Evolutionary conservation across 2,113 vertebrate species (phyloP), one percentile per base, ranked within the genome.

Genomic region (Stercorarius parasiticus): DNA sequence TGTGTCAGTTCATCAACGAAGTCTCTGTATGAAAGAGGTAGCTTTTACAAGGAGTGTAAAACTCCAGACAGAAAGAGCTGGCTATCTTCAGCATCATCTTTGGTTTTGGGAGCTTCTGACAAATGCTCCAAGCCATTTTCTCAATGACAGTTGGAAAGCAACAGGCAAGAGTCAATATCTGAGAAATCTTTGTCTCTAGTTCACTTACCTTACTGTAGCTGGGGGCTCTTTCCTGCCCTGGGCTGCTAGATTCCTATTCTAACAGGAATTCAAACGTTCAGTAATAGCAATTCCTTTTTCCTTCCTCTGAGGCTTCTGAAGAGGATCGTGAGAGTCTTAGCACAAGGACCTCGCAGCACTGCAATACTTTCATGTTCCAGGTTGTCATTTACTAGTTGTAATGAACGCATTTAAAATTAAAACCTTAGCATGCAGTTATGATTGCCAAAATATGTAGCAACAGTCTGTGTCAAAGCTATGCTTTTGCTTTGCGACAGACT

Each of bases 391-490:
- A 26, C 40, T 58, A 78, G 25, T 38, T 73, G 29, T 50, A 87
- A 82, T n/a, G 42, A 70, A 53, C 38, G 32, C 11, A 36, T 13
- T 91, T 58, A 40, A 70, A 74, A 74, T 34, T 40, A 71, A 77
- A 90, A 53, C 10, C 38, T 36, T 36, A 34, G 34, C 36, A 29
- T 34, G n/a, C 23, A 55, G 15, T 49, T 55, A 32, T 14, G 22
- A 36, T 59, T 65, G 55, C 19, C 50, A 53, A 81, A 76, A 65
- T 36, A 74, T 15, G 56, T 16, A 53, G 56, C 38, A 64, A 34
- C 14, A 15, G 38, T 43, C 49, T 65, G 36, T 52, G 34, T 29
- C 0, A 4, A 4, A 71, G 29, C 50, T 53, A n/a, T 0, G 3
- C 15, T 70, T 74, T 69, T 42, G 29, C 45, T 17, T 58, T 74